Evolutionary conservation across 2,888 invertebrate species (phyloP), one percentile per base, ranked within the genome.

Genomic region (Neuroscelio doddi): DNA sequence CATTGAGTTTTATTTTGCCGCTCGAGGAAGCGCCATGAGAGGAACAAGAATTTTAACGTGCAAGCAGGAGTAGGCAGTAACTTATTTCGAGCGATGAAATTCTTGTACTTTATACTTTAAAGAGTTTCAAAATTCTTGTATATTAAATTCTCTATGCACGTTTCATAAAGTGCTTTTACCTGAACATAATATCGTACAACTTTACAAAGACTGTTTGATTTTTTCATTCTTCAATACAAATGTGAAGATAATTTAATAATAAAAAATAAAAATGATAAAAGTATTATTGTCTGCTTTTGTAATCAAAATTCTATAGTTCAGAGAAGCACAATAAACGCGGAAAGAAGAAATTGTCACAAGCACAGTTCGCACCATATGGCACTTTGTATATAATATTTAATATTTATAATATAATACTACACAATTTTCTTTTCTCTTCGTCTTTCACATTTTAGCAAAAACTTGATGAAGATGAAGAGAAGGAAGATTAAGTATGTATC

Each of bases 351-450:
- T 79, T 78, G 80, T 80, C 65, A 71, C 81, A 81, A 81, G 73
- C 80, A 81, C 80, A 81, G 81, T 81, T 81, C 80, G 69, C 71
- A 77, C 71, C 68, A 65, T 74, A 59, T 72, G 69, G 71, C 73
- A 77, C 68, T 68, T 56, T 63, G 55, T 68, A 62, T 42, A 68
- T 65, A 56, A 59, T 58, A 39, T 46, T 65, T 50, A 58, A 55
- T 58, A 62, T 55, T 62, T 57, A 41, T 44, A 46, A 66, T 41
- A 53, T 39, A 3, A 21, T n/a, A n/a, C n/a, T n/a, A n/a, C 21
- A 9, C 17, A 4, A n/a, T 39, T 1, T 21, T 21, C 21, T 39
- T n/a, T 39, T 39, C 3, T n/a, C 14, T 17, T 39, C 21, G 15
- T 8, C 39, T n/a, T 39, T 9, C 17, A n/a, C 21, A 14, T n/a